Conservation (phyloP, 2,888 invertebrate genomes). For the Andrena hattorfiana region DNA sequence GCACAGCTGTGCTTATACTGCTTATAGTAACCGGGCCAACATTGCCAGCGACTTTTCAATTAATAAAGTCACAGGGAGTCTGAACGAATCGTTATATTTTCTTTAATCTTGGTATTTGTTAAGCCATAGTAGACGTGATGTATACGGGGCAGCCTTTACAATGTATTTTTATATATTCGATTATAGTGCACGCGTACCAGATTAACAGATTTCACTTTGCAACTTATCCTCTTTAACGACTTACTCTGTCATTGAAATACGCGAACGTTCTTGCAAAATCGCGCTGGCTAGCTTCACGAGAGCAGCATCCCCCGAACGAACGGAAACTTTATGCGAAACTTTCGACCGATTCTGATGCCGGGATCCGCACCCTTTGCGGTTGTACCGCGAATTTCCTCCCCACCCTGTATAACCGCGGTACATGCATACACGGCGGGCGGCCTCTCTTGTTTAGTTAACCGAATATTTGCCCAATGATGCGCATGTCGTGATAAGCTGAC, state of each 20-base stretch:
- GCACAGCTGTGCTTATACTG: background rate
- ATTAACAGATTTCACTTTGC: too few relatives aligned
- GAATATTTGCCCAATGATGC: conserved; percentile 76
- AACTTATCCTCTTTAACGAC: too few relatives aligned
- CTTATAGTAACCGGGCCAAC: background rate
- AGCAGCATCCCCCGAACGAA: background rate
- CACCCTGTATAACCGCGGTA: conserved; percentile 35
- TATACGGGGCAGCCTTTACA: too few relatives aligned
- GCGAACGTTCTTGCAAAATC: too few relatives aligned
- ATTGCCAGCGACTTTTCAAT: background rate
- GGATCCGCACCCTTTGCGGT: background rate
- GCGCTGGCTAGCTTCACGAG: background rate
- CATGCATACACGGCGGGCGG: conserved; percentile 28
- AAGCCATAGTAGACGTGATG: too few relatives aligned
- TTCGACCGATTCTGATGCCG: background rate
- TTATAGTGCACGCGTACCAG: too few relatives aligned
- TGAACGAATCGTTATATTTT: too few relatives aligned
- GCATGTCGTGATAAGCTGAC: conserved; percentile 74
- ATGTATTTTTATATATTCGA: too few relatives aligned
- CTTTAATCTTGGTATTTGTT: too few relatives aligned
- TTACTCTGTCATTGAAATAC: too few relatives aligned
- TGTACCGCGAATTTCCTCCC: background rate
- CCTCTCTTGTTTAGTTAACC: conserved; percentile 72
- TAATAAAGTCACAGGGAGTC: background rate
- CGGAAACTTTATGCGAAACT: background rate